Conservation (phyloP, 2,888 invertebrate genomes). For the Harpalus rubripes region DNA sequence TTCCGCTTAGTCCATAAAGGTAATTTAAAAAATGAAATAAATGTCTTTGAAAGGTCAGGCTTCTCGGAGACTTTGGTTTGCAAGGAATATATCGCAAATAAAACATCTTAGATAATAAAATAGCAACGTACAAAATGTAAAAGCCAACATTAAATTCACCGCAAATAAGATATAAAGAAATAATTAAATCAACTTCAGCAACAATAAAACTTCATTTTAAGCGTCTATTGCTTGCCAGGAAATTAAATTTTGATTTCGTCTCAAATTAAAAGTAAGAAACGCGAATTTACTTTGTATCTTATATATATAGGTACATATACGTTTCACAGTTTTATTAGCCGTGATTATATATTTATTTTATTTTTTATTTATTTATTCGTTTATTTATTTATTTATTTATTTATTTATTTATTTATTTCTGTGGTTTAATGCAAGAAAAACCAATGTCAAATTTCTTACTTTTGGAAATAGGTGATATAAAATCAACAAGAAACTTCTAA, state of each 20-base stretch:
- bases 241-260: neutral
- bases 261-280: neutral
- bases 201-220: conserved; percentile 1
- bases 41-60: neutral
- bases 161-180: neutral
- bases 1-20: conserved; percentile 14
- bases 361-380: no score
- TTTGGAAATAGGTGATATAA: no score
- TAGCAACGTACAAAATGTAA: neutral
- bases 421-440: no score
- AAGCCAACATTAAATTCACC: neutral
- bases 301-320: neutral
- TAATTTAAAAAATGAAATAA: conserved; percentile 33
- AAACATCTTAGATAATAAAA: neutral
- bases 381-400: no score
- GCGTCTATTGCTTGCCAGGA: neutral
- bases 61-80: neutral
- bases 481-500: no score
- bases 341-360: no score
- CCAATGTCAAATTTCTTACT: no score
- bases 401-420: no score
- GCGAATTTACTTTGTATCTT: neutral
- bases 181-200: neutral
- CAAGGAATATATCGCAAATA: neutral
- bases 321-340: no score